Evolutionary conservation across 1,140 invertebrate genomes (phyloP).

Genomic region (Armadillidium nasatum): DNA sequence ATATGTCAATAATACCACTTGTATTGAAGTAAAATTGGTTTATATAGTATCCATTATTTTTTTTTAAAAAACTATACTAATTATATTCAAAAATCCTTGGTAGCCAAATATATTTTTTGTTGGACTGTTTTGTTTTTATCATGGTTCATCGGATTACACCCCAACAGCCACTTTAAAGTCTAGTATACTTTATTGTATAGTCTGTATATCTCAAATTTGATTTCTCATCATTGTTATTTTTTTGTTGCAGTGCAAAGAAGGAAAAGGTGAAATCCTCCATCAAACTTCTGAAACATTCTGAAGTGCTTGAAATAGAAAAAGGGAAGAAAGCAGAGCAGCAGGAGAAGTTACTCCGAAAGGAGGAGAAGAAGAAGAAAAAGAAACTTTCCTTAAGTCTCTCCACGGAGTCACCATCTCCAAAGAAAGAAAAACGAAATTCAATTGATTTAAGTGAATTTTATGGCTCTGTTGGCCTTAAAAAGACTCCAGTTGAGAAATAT

Average conservation of each 20-base stretch:
- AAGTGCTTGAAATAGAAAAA: background rate
- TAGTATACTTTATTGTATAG: too few species aligned
- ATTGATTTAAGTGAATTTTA: constrained; percentile 25
- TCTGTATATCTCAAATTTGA: too few species aligned
- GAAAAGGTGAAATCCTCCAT: background rate
- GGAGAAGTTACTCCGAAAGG: background rate
- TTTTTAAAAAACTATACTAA: too few species aligned
- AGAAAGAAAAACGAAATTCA: constrained; percentile 29
- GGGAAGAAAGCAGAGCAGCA: background rate
- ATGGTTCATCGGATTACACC: too few species aligned
- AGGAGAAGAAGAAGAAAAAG: background rate
- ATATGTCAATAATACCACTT: too few species aligned
- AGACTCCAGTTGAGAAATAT: constrained; percentile 29
- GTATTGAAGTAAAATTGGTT: too few species aligned
- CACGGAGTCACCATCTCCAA: background rate
- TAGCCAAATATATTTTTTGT: too few species aligned
- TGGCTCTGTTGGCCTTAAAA: constrained; percentile 9
- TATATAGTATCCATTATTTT: too few species aligned
- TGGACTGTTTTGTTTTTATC: too few species aligned
- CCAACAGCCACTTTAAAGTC: too few species aligned
- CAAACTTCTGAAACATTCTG: background rate
- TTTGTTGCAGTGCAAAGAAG: background rate
- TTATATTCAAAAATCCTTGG: too few species aligned
- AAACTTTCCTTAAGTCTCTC: background rate
- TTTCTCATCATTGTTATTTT: too few species aligned